Percentiles rank a stretch among this genome's conserved stretches.
Conservation (phyloP, 92 coral and sea anemone genomes). For the Epizoanthus illoricatus region DNA sequence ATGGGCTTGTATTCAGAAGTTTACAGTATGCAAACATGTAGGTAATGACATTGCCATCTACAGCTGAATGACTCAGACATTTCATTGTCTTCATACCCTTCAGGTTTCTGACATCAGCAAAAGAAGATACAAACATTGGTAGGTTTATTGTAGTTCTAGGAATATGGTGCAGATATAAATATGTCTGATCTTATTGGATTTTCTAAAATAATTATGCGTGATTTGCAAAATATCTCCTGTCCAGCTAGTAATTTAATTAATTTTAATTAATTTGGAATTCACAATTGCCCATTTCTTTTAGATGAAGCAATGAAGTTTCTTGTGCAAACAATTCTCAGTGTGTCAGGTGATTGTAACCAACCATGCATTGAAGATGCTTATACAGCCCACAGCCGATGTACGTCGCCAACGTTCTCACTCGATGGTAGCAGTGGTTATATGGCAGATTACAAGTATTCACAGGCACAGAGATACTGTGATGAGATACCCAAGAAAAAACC, state of each 20-base stretch:
- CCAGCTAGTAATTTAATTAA: neutral
- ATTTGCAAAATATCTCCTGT: too few relatives aligned
- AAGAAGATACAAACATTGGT: conserved; percentile 90
- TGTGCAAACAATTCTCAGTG: conserved; percentile 78
- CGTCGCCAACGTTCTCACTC: conserved; percentile 22
- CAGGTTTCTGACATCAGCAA: conserved; percentile 96
- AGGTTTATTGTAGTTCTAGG: neutral
- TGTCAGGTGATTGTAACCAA: conserved; percentile 62
- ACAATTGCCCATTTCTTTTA: conserved; percentile 21
- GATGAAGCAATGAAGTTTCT: conserved; percentile 81
- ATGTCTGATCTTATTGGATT: too few relatives aligned
- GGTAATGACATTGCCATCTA: too few relatives aligned
- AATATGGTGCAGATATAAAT: too few relatives aligned
- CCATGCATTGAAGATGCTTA: conserved; percentile 51
- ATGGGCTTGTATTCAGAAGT: too few relatives aligned
- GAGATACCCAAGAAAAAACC: conserved; percentile 37
- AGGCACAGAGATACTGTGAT: neutral
- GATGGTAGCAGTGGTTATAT: conserved; percentile 51
- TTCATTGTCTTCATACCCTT: neutral
- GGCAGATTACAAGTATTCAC: conserved; percentile 48
- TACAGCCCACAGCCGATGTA: conserved; percentile 1
- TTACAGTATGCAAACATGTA: too few relatives aligned
- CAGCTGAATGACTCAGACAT: neutral
- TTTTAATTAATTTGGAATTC: neutral
- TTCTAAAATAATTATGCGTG: too few relatives aligned